Base-by-base conservation (phyloP, 2,888 invertebrate genomes). In the Ptychoptera contaminata region DNA sequence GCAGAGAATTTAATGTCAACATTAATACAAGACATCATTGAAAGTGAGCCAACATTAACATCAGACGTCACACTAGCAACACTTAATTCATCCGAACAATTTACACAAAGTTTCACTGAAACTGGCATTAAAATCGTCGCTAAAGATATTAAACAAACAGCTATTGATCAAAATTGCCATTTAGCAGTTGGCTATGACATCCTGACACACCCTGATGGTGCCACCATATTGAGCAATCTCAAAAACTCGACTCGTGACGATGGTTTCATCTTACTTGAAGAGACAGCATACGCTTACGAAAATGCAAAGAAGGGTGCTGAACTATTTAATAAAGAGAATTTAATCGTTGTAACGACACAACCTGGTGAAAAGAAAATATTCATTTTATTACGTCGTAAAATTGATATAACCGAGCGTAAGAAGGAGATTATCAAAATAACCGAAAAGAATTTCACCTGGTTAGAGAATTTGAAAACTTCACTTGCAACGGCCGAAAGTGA, bases 401-500 rank as follows among this genome's bases (percentile, higher is more conserved):
- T 56, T 2, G 53, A 61, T 31, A 8, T 63, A 2, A 50, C 51
- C 14, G 44, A 52, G 2, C 56, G 64, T 11, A 57, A 55, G 11
- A 77, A 74, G 55, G 54, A 56, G 1, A 67, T 83, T 1, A 64
- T 90, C 2, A 70, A 76, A 49, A 67, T 84, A 16, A 76, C 76
- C 0, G 83, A 84, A 56, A 74, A 73, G 47, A 70, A 73, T 56
- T 88, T 78, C 64, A 62, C 62, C 2, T 94, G 93, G 93, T 77
- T 94, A 40, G 84, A 86, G 40, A 66, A 70, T 9, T 67, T 94
- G 34, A 92, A 92, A 61, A 72, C 70, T 1, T 78, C 82, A 0
- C 58, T 96, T 60, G 74, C 74, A 49, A 75, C 76, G 47, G 70
- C 77, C 42, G 76, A 79, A 57, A 60, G 63, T 16, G 73, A 73